A percentile compares a stretch with the other conserved stretches of the same genome.
Conservation (phyloP, 2,797 vertebrate species). For the Columba guinea region DNA sequence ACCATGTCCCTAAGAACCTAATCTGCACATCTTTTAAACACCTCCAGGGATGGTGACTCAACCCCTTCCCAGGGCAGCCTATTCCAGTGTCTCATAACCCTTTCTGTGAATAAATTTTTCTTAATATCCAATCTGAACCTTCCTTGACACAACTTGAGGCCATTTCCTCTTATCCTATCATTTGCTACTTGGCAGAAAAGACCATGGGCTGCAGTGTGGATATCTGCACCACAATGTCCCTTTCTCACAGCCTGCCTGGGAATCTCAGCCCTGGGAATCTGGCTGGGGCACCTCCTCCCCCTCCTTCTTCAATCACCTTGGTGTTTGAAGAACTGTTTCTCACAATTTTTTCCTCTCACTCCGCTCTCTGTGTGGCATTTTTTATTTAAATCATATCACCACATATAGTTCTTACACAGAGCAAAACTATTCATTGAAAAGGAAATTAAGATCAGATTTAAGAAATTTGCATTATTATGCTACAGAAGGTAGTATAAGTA, state of each 20-base stretch:
- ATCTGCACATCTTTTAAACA: too few relatives aligned
- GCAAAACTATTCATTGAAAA: background rate
- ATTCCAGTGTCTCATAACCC: too few relatives aligned
- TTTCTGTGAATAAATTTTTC: too few relatives aligned
- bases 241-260: accelerated
- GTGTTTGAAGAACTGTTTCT: background rate
- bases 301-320: background rate
- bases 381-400: background rate
- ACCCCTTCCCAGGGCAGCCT: too few relatives aligned
- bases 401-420: background rate
- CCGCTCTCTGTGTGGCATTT: background rate
- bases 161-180: too few relatives aligned
- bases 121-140: too few relatives aligned
- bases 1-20: too few relatives aligned
- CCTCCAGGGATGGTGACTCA: too few relatives aligned
- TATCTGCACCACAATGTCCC: background rate
- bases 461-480: background rate
- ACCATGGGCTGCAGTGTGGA: background rate
- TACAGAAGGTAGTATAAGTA: background rate
- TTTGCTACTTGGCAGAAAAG: too few relatives aligned
- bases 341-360: accelerated
- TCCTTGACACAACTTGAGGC: too few relatives aligned
- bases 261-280: background rate
- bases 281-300: background rate
- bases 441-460: background rate